Evolutionary conservation across 2,888 invertebrate species (phyloP).

Genomic region (Brachypalpus laphriformis): DNA sequence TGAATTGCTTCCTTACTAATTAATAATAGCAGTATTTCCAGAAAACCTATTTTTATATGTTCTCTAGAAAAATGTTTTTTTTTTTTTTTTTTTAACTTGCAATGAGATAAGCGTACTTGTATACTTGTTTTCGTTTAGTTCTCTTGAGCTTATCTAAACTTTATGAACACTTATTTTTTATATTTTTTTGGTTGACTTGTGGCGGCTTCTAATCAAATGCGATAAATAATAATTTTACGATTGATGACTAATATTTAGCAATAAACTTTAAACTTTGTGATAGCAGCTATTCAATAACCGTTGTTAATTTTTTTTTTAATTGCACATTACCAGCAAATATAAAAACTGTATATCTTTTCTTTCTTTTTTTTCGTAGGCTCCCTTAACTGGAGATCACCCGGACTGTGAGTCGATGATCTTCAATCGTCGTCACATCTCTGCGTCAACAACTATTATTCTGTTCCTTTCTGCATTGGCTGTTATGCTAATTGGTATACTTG

Average conservation of each 20-base stretch:
- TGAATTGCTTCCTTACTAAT: too few species aligned
- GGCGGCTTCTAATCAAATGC: neutral
- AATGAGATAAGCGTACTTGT: neutral
- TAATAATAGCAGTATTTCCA: too few species aligned
- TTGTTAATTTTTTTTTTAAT: neutral
- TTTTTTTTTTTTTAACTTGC: neutral
- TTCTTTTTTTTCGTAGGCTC: constrained; percentile 78
- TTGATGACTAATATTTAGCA: neutral
- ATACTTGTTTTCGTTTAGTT: neutral
- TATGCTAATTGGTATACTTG: constrained; percentile 87
- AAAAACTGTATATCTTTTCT: neutral
- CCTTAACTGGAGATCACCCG: constrained; percentile 82
- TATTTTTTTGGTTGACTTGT: neutral
- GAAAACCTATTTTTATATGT: too few species aligned
- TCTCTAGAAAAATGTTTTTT: too few species aligned
- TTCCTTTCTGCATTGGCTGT: constrained; percentile 88
- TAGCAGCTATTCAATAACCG: too few species aligned
- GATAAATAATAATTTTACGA: neutral
- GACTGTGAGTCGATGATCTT: constrained; percentile 82
- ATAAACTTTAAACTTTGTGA: constrained; percentile 15
- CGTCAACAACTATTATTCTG: constrained; percentile 86
- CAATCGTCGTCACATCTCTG: constrained; percentile 83
- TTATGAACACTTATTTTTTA: too few species aligned
- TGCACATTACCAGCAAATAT: too few species aligned
- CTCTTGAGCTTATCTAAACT: neutral